phyloP scores from a whole-genome alignment of 2,888 invertebrate genomes.

The Ditula angustiorana region DNA sequence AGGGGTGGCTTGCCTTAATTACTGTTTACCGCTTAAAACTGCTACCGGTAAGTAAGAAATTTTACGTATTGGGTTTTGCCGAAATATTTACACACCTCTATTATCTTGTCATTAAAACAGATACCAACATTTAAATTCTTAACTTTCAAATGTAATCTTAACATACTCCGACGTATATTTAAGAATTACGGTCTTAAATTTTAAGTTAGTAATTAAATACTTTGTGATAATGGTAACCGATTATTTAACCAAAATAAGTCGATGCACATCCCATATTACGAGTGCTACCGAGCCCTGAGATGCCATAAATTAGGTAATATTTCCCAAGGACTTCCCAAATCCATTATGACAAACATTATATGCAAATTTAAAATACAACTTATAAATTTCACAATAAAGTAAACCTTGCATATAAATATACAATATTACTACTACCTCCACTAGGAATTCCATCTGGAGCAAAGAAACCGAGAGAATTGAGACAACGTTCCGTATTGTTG shows the following conservation, averaged over 20 bases:
- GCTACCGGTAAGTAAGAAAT: background rate
- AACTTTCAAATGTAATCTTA: background rate
- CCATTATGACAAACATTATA: background rate
- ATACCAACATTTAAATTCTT: background rate
- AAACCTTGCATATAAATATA: background rate
- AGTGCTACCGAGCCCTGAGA: no score
- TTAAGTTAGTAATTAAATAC: no score
- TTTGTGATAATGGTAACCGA: no score
- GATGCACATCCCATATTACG: background rate
- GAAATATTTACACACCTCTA: background rate
- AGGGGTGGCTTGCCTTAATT: slow-evolving; percentile 27
- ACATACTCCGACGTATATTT: background rate
- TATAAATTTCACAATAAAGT: background rate
- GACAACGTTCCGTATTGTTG: slow-evolving; percentile 16
- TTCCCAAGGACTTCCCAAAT: background rate
- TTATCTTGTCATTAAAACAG: background rate
- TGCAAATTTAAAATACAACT: background rate
- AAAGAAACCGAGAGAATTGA: slow-evolving; percentile 1
- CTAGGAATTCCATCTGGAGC: background rate
- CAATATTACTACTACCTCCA: background rate
- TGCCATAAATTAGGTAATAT: no score
- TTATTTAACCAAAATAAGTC: background rate
- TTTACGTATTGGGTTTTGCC: background rate
- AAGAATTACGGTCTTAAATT: background rate
- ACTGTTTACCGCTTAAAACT: background rate